Evolutionary conservation across 1,140 invertebrate genomes (phyloP), one percentile per base, ranked within the genome.

Genomic region (Notospermus geniculatus): DNA sequence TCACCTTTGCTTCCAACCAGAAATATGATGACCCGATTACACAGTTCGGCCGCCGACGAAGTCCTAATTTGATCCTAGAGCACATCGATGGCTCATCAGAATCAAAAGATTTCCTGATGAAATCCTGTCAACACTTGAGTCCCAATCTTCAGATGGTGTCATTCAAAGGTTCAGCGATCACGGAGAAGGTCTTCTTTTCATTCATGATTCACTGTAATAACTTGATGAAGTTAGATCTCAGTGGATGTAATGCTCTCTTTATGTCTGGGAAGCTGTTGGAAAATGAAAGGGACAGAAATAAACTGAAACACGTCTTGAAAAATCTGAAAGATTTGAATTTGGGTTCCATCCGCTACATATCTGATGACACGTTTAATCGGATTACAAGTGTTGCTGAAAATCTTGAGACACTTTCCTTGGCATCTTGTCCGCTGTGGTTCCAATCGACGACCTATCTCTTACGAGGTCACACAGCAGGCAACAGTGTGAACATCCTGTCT

Each of bases 261-360:
- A 89, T 90, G 86, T 86, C 87, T 28, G 89, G 88, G 13, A 83
- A 84, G 1, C 76, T 90, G 23, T 72, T 89, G 43, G 87, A 87
- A 67, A 82, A 83, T 62, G 80, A 83, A 64, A 78, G 77, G 30
- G 86, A 86, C 66, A 76, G 83, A 29, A 75, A 83, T 54, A 71
- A 82, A 45, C 65, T 86, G 5, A 73, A 77, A 22, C 64, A 82
- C 7, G 83, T 81, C 55, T 76, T 89, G 53, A 77, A 83, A 59
- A 84, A 85, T 58, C 78, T 90, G 15, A 83, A 78, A 63, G 77
- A 80, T 52, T 73, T 90, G 28, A 87, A 84, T 62, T 72, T 90
- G 59, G 83, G 84, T 13, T 84, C 85, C 39, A 88, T 89, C 71
- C 83, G 88, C 59, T 89, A 89, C 73, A 74, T 90, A 0, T 88